Evolutionary conservation across 1,140 invertebrate genomes (phyloP), one percentile per base, ranked within the genome.

Genomic region (Apocrypta bakeri): DNA sequence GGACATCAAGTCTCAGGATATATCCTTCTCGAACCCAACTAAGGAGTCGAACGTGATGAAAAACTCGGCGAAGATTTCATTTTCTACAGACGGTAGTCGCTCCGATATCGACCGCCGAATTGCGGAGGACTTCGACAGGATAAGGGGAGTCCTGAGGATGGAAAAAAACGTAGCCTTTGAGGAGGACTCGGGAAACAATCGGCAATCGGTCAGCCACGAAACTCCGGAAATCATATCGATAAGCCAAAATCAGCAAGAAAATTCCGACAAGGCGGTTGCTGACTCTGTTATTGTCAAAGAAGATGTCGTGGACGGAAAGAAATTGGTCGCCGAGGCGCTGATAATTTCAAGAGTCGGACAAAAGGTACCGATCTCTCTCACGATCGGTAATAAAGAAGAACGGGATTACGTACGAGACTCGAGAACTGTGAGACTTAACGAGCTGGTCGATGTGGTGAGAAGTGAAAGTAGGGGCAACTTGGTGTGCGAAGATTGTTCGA

Each of bases 91-190:
- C 11, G 68, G 31, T 69, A 14, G 31, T 69, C 66, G 29, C 6
- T 33, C 17, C 21, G 69, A 42, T 2, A 25, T 73, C 33, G 88
- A 89, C 42, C 83, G 85, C 64, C 81, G 78, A 27, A 88, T 89
- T 69, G 85, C 88, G 11, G 87, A 88, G 56, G 84, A 87, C 42
- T 88, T 89, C 42, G 81, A 31, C 17, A 82, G 84, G 61, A 89
- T 88, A 82, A 85, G 73, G 40, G 80, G 88, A 14, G 83, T 77
- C 14, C 81, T 87, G 61, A 87, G 85, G 56, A 84, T 86, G 37
- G 84, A 84, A 24, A 71, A 63, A 40, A 69, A 12, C 31, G 66
- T 25, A 14, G 31, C 11, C 29, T 14, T 21, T 7, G 27, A 73
- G 12, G 27, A 71, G 79, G 40, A 40, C 25, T 27, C 8, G 17